Conservation (phyloP, 1,140 invertebrate species). For the Littorina saxatilis region DNA sequence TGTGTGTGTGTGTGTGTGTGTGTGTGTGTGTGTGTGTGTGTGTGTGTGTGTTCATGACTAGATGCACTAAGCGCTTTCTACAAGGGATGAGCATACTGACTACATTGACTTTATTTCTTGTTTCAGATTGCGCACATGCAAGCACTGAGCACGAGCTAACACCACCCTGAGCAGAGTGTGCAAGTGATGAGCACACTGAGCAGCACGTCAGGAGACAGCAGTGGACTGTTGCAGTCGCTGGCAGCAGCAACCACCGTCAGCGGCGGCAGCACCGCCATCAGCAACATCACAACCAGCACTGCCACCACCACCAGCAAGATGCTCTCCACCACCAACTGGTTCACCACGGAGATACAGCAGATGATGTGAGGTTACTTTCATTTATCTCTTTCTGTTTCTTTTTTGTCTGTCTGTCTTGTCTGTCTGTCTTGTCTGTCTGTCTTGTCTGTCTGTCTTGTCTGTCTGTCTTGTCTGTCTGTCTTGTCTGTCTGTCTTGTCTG, state of each 20-base stretch:
- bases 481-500: neutral
- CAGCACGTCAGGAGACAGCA: slow-evolving; percentile 15
- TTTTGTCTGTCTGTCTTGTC: neutral
- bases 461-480: neutral
- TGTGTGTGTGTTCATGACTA: too few species aligned
- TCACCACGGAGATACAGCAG: slow-evolving; percentile 79
- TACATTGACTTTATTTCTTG: too few species aligned
- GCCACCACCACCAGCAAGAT: slow-evolving; percentile 33
- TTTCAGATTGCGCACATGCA: too few species aligned
- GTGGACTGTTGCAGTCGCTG: slow-evolving; percentile 21
- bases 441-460: neutral
- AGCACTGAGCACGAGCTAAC: too few species aligned
- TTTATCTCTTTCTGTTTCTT: neutral
- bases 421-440: slow-evolving; percentile 6
- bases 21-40: too few species aligned
- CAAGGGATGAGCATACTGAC: too few species aligned
- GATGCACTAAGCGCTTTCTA: too few species aligned
- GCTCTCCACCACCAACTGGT: slow-evolving; percentile 55
- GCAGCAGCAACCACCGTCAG: neutral
- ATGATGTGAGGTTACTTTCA: slow-evolving; percentile 78
- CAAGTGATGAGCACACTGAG: neutral
- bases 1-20: too few species aligned
- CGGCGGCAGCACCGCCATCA: neutral
- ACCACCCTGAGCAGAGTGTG: too few species aligned
- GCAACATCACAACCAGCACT: slow-evolving; percentile 13